Percentiles rank a stretch among this genome's conserved stretches.
These are phyloP conservation scores for Gymnocypris eckloni DNA, from an alignment of 2,797 vertebrate species.

Conservation along the genomic window DNA sequence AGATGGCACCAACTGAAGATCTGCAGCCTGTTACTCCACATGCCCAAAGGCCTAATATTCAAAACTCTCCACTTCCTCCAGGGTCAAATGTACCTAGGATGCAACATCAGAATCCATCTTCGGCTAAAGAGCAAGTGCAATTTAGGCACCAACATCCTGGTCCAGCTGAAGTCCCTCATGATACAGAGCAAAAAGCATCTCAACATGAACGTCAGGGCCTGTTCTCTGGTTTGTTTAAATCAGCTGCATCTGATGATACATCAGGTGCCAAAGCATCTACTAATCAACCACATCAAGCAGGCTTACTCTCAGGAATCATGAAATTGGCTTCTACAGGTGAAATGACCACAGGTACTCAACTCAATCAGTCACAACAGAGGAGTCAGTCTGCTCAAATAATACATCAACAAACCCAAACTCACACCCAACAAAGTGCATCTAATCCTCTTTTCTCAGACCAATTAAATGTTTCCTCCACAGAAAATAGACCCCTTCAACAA, in stretches of 20 bases:
- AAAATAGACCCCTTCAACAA: slow-evolving; percentile 69
- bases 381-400: slow-evolving; percentile 62
- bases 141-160: slow-evolving; percentile 60
- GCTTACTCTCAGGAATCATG: slow-evolving; percentile 79
- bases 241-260: slow-evolving; percentile 63
- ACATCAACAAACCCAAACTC: slow-evolving; percentile 57
- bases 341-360: slow-evolving; percentile 59
- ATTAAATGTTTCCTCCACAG: slow-evolving; percentile 80
- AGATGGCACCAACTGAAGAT: slow-evolving; percentile 58
- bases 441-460: slow-evolving; percentile 72
- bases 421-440: slow-evolving; percentile 64
- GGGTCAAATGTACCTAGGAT: slow-evolving; percentile 51
- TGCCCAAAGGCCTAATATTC: slow-evolving; percentile 22
- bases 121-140: slow-evolving; percentile 51
- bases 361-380: slow-evolving; percentile 58
- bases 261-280: slow-evolving; percentile 48
- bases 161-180: slow-evolving; percentile 43
- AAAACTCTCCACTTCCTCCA: slow-evolving; percentile 47
- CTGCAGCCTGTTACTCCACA: slow-evolving; percentile 24
- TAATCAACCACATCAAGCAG: slow-evolving; percentile 73
- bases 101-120: slow-evolving; percentile 57
- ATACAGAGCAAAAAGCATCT: slow-evolving; percentile 58
- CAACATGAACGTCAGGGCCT: slow-evolving; percentile 68
- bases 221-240: slow-evolving; percentile 75
- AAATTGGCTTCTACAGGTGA: slow-evolving; percentile 74